Evolutionary conservation across 2,888 invertebrate genomes (phyloP), one percentile per base, ranked within the genome.

Genomic region (Xanthorhoe spadicearia): DNA sequence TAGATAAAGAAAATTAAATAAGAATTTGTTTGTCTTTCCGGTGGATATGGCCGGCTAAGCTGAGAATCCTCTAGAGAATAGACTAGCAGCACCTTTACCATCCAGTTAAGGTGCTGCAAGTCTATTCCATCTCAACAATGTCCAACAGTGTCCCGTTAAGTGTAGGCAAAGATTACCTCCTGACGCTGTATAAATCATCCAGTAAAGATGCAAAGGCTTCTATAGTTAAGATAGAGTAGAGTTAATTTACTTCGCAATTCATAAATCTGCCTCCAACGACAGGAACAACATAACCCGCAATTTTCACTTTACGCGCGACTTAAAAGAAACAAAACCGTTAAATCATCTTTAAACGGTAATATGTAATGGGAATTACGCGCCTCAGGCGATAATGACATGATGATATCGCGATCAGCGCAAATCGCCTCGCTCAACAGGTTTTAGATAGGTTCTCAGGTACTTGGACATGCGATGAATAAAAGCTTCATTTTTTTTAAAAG

Each of bases 331-430:
- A 57, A 60, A 65, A 65, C 62, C 60, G 56, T 60, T 69, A 62
- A 68, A 65, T 69, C 68, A 65, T 81, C 80, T 82, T 82, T 83
- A 64, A 68, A 60, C 64, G 73, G 50, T 76, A 81, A 82, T 43
- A 43, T 38, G 59, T 85, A 83, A 83, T 71, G 77, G 77, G 80
- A 85, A 87, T 86, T 83, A 82, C 79, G 72, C 74, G 82, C 81
- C 77, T 68, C 69, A 64, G 78, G 83, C 83, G 83, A 81, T 86
- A 86, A 85, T 84, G 79, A 81, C 79, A 59, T 67, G 76, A 63
- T 74, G 77, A 80, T 83, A 82, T 81, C 82, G 81, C 77, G 79
- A 85, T 85, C 80, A 74, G 70, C 77, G 77, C 77, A 82, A 84
- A 83, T 83, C 81, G 81, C 75, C 49, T 19, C 53, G 53, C 23